Percentiles rank a stretch among this genome's conserved stretches.
Conservation (phyloP, 2,797 vertebrate species). For the Amblyraja radiata region DNA sequence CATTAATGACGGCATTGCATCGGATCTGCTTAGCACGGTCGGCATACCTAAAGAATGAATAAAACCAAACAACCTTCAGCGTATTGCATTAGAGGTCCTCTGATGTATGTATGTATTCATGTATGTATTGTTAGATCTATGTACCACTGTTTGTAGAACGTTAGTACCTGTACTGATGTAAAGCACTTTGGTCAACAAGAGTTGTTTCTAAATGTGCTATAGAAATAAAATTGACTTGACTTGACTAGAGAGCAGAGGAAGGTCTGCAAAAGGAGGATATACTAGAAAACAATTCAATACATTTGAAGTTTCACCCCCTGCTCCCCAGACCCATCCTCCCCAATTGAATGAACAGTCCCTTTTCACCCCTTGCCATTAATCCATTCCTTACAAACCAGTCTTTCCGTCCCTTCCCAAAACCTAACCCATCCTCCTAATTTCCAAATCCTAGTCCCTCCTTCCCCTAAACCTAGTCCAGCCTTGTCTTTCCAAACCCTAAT, state of each 20-base stretch:
- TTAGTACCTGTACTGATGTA: too few species aligned
- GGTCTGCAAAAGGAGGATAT: background rate
- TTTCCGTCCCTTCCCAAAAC: background rate
- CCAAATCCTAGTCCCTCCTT: background rate
- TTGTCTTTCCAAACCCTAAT: background rate
- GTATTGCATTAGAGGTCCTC: background rate
- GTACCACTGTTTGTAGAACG: too few species aligned
- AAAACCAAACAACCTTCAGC: background rate
- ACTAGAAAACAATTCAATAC: background rate
- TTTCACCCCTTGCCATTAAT: background rate
- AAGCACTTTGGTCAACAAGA: too few species aligned
- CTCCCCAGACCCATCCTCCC: background rate
- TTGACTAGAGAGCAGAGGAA: background rate
- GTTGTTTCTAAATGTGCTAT: too few species aligned
- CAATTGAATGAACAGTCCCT: background rate
- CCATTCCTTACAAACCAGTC: too few species aligned
- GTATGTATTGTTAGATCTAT: too few species aligned
- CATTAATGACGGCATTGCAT: slow-evolving; percentile 88
- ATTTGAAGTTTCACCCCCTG: background rate
- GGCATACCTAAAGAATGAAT: slow-evolving; percentile 63
- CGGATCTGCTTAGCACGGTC: slow-evolving; percentile 86
- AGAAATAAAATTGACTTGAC: too few species aligned
- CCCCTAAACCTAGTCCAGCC: background rate
- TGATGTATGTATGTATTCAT: too few species aligned
- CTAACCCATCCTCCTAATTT: background rate